Evolutionary conservation across 2,888 invertebrate genomes (phyloP).

Genomic region (Proisotoma minuta): DNA sequence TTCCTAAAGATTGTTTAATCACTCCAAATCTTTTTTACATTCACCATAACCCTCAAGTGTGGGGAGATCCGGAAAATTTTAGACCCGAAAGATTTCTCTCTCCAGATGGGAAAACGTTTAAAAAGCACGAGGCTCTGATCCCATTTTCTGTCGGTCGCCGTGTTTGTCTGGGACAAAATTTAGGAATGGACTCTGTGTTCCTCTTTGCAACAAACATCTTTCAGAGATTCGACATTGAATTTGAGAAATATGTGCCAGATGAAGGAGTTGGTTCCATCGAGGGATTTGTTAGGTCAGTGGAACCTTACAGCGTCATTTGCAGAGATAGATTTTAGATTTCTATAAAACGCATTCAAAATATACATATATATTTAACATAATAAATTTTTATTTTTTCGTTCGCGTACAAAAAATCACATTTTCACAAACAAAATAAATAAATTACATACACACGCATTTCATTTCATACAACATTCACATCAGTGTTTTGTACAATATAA

Average conservation of each 20-base stretch:
- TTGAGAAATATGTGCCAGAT: background rate
- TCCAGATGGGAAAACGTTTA: constrained; percentile 11
- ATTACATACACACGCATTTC: background rate
- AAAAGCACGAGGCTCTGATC: constrained; percentile 37
- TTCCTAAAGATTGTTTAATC: constrained; percentile 39
- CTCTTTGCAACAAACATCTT: constrained; percentile 38
- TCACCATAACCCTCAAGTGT: constrained; percentile 35
- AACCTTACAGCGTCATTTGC: background rate
- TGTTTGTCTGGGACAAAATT: constrained; percentile 34
- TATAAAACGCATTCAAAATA: background rate
- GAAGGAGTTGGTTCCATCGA: background rate
- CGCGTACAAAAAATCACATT: background rate
- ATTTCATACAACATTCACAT: background rate
- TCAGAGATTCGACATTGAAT: constrained; percentile 31
- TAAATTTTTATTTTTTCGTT: background rate
- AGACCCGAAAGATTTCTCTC: constrained; percentile 42
- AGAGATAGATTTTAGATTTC: background rate
- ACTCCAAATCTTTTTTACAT: constrained; percentile 33
- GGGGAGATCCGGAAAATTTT: constrained; percentile 41
- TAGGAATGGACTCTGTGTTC: constrained; percentile 39
- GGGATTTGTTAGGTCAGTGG: background rate
- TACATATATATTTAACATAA: background rate
- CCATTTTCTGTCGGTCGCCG: constrained; percentile 38
- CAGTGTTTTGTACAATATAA: background rate
- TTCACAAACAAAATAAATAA: background rate